Percentiles rank a stretch among this genome's conserved stretches.
Conservation (phyloP, 2,888 invertebrate species). For the Leistus spinibarbis region DNA sequence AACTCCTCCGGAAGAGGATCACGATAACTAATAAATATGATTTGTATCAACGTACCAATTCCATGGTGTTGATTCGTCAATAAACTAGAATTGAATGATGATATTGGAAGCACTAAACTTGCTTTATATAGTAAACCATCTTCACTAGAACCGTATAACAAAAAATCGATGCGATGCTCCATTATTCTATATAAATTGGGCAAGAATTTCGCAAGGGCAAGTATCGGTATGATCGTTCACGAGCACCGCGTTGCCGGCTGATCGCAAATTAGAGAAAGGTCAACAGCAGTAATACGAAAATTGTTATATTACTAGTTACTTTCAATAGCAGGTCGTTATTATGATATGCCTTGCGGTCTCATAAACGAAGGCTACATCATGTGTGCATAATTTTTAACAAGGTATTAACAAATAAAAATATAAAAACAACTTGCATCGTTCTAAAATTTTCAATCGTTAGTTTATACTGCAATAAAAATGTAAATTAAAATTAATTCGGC, state of each 20-base stretch:
- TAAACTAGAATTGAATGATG: conserved; percentile 24
- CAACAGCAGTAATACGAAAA: conserved; percentile 20
- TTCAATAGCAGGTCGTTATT: conserved; percentile 18
- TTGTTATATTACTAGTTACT: conserved; percentile 14
- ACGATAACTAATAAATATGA: background rate
- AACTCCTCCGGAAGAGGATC: background rate
- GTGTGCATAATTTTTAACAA: background rate
- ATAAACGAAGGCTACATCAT: conserved; percentile 5
- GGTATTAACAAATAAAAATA: background rate
- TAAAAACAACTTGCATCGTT: no score
- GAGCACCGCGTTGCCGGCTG: background rate
- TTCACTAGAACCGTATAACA: conserved; percentile 4
- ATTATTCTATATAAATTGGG: conserved; percentile 38
- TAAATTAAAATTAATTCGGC: no score
- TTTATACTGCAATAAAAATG: no score
- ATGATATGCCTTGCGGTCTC: background rate
- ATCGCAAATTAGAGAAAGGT: conserved; percentile 26
- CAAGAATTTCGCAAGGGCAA: conserved; percentile 37
- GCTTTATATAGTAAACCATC: conserved; percentile 34
- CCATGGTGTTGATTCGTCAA: conserved; percentile 40
- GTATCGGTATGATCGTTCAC: background rate
- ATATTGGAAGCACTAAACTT: background rate
- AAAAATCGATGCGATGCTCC: conserved; percentile 18
- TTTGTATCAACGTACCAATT: conserved; percentile 40
- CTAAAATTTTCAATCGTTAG: no score